phyloP scores from a whole-genome alignment of 1,140 invertebrate genomes.

The Scaptomyza pallida region DNA sequence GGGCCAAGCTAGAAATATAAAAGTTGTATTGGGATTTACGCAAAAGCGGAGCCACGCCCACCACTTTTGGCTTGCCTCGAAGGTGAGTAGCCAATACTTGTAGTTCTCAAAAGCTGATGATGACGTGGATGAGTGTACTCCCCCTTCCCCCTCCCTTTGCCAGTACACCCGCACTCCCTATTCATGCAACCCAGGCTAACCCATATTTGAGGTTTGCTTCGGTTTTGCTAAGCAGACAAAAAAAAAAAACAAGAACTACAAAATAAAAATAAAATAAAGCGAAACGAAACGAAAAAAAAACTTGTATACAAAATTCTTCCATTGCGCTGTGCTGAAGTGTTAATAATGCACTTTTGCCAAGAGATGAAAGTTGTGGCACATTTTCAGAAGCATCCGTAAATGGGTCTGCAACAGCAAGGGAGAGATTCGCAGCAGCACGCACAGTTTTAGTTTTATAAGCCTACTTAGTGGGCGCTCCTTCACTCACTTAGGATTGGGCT shows the following conservation, averaged over 20 bases:
- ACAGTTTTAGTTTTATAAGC: constrained; percentile 43
- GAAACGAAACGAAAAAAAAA: not conserved
- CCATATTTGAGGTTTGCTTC: not conserved
- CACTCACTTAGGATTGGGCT: not conserved
- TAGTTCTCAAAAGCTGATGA: constrained; percentile 48
- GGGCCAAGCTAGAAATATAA: constrained; percentile 19
- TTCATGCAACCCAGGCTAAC: too few species aligned
- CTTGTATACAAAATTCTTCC: constrained; percentile 26
- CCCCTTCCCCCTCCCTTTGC: not conserved
- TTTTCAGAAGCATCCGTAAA: not conserved
- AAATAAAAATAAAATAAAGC: too few species aligned
- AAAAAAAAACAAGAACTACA: too few species aligned
- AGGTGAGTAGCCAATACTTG: constrained; percentile 44
- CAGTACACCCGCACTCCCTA: too few species aligned
- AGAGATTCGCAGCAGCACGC: constrained; percentile 4
- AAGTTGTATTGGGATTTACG: constrained; percentile 52
- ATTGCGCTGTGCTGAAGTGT: constrained; percentile 51
- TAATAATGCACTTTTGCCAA: constrained; percentile 65
- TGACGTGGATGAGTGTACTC: constrained; percentile 22
- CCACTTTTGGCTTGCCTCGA: constrained; percentile 9
- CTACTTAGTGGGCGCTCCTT: constrained; percentile 29
- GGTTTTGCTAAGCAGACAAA: constrained; percentile 6
- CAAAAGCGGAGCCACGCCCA: constrained; percentile 16
- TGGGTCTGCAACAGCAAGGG: not conserved
- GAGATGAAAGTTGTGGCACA: constrained; percentile 29